A percentile compares a stretch with the other conserved stretches of the same genome.
Evolutionary conservation across 23 tunicate genomes (phyloP).

Genomic region (Oikopleura dioica): DNA sequence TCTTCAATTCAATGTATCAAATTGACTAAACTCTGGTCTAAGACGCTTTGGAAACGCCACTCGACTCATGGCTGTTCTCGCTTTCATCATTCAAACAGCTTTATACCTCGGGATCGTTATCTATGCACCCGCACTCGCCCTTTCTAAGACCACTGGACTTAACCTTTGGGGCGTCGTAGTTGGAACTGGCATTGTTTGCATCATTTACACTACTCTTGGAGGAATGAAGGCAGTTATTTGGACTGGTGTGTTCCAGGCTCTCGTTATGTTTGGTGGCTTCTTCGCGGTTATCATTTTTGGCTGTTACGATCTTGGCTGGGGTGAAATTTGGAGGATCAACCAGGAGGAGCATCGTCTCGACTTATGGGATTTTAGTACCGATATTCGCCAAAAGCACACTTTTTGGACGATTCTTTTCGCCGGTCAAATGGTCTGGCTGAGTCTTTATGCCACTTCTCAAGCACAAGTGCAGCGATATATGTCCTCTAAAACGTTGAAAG

Average conservation of each 20-base stretch:
- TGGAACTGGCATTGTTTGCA: slow-evolving; percentile 43
- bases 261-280: slow-evolving; percentile 22
- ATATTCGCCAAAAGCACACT: slow-evolving; percentile 13
- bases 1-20: too few species aligned
- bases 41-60: neutral
- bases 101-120: neutral
- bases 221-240: slow-evolving; percentile 41
- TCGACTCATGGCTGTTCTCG: neutral
- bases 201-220: slow-evolving; percentile 43
- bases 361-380: slow-evolving; percentile 40
- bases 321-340: slow-evolving; percentile 36
- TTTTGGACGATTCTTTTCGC: slow-evolving; percentile 21
- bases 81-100: neutral
- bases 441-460: slow-evolving; percentile 50
- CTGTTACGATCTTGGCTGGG: slow-evolving; percentile 18
- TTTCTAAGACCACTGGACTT: slow-evolving; percentile 39
- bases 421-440: slow-evolving; percentile 52
- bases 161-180: slow-evolving; percentile 37
- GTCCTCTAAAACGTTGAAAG: slow-evolving; percentile 26
- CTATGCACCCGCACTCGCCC: neutral
- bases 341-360: slow-evolving; percentile 39
- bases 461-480: slow-evolving; percentile 82
- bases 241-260: slow-evolving; percentile 37
- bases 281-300: slow-evolving; percentile 17
- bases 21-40: too few species aligned